phyloP scores from a whole-genome alignment of 2,113 vertebrate species.

The Chauna torquata region DNA sequence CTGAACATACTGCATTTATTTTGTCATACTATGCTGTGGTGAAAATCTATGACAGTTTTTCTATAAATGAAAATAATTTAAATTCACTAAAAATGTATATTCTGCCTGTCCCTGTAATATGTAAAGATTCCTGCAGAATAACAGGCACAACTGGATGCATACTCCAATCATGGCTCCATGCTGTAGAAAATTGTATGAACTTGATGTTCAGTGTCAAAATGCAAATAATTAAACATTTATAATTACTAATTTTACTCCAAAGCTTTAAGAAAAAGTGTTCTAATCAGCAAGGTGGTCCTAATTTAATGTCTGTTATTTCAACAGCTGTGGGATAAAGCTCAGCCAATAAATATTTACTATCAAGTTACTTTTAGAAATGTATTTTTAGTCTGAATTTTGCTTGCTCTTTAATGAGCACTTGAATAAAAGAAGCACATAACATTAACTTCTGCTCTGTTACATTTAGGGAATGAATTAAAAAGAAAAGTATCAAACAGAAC shows the following conservation, averaged over 20 bases:
- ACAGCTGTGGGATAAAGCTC: background rate
- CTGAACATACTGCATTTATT: background rate
- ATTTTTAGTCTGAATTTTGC: background rate
- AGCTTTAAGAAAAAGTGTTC: background rate
- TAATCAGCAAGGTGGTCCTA: background rate
- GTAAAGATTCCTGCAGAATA: background rate
- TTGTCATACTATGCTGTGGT: rapidly evolving
- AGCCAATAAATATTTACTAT: slow-evolving; percentile 24
- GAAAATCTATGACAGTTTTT: background rate
- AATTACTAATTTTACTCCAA: background rate
- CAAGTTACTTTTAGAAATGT: background rate
- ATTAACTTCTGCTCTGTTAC: slow-evolving; percentile 4
- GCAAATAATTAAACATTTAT: background rate
- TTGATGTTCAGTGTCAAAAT: background rate
- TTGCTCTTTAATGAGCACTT: slow-evolving; percentile 1
- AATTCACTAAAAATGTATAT: slow-evolving; percentile 31
- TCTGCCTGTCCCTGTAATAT: background rate
- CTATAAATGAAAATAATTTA: slow-evolving; percentile 17
- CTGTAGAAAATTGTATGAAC: background rate
- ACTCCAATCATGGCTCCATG: background rate
- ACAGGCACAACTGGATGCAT: background rate
- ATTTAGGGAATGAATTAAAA: background rate
- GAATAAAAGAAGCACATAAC: slow-evolving; percentile 3
- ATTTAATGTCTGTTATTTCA: background rate
- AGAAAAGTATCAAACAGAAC: background rate